phyloP scores from a whole-genome alignment of 2,113 vertebrate genomes.

The Sterna hirundo region DNA sequence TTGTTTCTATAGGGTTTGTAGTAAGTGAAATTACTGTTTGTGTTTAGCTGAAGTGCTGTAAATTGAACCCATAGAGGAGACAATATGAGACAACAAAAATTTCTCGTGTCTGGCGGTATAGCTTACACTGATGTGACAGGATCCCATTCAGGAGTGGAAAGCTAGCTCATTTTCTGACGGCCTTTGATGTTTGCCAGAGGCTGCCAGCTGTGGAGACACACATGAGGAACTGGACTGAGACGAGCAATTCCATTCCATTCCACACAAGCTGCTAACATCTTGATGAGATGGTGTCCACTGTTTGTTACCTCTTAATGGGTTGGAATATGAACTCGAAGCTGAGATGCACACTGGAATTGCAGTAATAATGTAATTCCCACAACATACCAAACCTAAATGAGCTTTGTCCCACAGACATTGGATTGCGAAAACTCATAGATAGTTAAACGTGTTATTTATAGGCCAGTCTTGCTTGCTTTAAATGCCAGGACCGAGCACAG shows the following conservation, averaged over 20 bases:
- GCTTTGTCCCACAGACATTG: background rate
- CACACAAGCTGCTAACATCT: accelerated
- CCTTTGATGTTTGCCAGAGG: background rate
- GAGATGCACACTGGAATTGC: background rate
- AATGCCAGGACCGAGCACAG: background rate
- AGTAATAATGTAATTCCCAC: background rate
- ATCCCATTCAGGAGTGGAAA: accelerated
- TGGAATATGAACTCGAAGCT: background rate
- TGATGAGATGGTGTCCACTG: background rate
- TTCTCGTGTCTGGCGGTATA: accelerated
- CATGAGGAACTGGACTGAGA: background rate
- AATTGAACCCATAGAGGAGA: background rate
- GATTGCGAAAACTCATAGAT: background rate
- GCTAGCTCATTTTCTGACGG: background rate
- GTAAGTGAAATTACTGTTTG: background rate
- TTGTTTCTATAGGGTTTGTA: background rate
- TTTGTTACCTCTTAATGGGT: background rate
- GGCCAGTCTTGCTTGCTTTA: background rate
- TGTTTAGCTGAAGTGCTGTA: background rate
- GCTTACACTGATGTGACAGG: accelerated
- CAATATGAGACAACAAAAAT: background rate
- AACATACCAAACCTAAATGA: background rate
- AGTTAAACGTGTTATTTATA: background rate
- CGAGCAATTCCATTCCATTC: background rate
- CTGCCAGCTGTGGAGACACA: background rate